A percentile compares a stretch with the other conserved stretches of the same genome.
phyloP scores from a whole-genome alignment of 2,113 vertebrate genomes.

The Platysteira castanea region DNA sequence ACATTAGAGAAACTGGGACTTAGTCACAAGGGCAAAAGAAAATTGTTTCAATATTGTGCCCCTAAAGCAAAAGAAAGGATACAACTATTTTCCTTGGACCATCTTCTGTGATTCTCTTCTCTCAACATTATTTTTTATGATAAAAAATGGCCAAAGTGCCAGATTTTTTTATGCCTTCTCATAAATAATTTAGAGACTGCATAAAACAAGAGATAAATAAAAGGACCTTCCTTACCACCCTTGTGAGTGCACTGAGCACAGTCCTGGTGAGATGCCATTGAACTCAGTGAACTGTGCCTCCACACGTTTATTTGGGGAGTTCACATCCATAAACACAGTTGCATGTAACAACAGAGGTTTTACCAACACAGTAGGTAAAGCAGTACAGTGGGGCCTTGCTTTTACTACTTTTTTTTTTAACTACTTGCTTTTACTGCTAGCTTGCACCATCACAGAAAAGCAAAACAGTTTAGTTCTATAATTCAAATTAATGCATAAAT shows the following conservation, averaged over 20 bases:
- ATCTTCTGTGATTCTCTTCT: neutral
- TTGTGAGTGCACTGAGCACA: neutral
- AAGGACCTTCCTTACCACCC: neutral
- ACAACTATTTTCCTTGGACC: neutral
- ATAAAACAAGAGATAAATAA: neutral
- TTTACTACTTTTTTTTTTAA: neutral
- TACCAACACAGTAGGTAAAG: neutral
- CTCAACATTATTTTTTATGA: neutral
- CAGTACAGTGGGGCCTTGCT: neutral
- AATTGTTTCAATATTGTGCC: neutral
- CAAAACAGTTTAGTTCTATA: neutral
- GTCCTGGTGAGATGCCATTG: neutral
- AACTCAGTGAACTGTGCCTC: neutral
- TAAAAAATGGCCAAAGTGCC: neutral
- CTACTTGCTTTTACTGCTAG: neutral
- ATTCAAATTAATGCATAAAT: neutral
- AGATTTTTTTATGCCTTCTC: neutral
- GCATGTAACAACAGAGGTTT: neutral
- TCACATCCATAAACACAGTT: neutral
- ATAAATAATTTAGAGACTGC: slow-evolving; percentile 8
- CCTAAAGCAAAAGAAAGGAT: neutral
- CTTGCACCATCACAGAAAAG: neutral
- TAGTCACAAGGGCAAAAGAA: neutral
- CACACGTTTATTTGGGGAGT: neutral
- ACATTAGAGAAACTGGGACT: neutral